These are phyloP conservation scores for Campoletis sonorensis DNA, from an alignment of 1,140 invertebrate genomes.

Conservation along the genomic window DNA sequence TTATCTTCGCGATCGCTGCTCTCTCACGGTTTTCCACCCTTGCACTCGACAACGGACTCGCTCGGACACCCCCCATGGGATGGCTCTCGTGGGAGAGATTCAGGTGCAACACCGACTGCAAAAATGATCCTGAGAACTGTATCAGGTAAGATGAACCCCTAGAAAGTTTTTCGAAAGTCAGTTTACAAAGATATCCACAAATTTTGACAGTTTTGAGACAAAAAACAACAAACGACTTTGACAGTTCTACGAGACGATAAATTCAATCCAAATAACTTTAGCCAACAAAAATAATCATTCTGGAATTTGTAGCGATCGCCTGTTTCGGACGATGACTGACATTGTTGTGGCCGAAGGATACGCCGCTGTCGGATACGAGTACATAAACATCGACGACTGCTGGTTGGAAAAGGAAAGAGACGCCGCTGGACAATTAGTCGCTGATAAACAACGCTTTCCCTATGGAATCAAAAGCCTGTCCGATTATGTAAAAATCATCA, in stretches of 20 bases:
- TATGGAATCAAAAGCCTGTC: conserved; percentile 93
- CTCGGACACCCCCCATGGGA: conserved; percentile 89
- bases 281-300: conserved; percentile 36
- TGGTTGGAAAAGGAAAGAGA: conserved; percentile 92
- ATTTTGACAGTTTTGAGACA: too few species aligned
- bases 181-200: background rate
- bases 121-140: conserved; percentile 94
- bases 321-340: conserved; percentile 96
- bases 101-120: conserved; percentile 95
- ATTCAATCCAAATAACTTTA: too few species aligned
- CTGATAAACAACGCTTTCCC: conserved; percentile 92
- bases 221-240: too few species aligned
- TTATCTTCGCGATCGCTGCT: conserved; percentile 44
- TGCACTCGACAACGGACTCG: conserved; percentile 88
- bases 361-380: conserved; percentile 92
- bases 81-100: conserved; percentile 97
- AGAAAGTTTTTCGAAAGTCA: background rate
- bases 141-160: conserved; percentile 84
- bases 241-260: too few species aligned
- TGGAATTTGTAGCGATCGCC: conserved; percentile 84
- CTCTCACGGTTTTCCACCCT: conserved; percentile 35
- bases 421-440: conserved; percentile 85
- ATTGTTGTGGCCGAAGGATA: conserved; percentile 93
- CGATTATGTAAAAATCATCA: conserved; percentile 85
- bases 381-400: conserved; percentile 97